Percentiles rank a stretch among this genome's conserved stretches.
Conservation (phyloP, 1,140 invertebrate species). For the Armadillidium nasatum region DNA sequence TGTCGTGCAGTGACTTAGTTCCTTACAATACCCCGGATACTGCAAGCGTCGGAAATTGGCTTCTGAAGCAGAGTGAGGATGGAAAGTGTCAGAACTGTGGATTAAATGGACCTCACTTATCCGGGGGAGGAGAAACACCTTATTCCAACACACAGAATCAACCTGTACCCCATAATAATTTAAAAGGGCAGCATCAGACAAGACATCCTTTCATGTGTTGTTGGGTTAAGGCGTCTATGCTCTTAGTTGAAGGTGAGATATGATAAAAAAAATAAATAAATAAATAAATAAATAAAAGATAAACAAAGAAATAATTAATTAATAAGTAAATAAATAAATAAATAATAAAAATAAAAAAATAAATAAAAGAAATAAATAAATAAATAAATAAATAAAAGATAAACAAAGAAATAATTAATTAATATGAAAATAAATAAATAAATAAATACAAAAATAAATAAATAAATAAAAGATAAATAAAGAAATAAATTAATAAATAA, state of each 20-base stretch:
- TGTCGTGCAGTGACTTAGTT: conserved; percentile 9
- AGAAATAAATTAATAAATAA: too few species aligned
- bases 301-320: too few species aligned
- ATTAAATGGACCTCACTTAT: background rate
- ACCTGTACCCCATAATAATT: background rate
- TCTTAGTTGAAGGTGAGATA: background rate
- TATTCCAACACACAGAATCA: background rate
- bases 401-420: too few species aligned
- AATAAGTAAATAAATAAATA: too few species aligned
- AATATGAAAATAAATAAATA: too few species aligned
- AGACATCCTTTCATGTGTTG: background rate
- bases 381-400: too few species aligned
- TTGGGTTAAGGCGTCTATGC: background rate
- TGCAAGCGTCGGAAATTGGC: background rate
- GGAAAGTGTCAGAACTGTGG: conserved; percentile 3
- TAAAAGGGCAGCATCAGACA: background rate
- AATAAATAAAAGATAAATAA: too few species aligned
- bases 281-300: too few species aligned
- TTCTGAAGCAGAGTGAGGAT: background rate
- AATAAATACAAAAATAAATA: too few species aligned
- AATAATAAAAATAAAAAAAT: too few species aligned
- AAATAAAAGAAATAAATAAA: too few species aligned
- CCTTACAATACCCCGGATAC: conserved; percentile 8
- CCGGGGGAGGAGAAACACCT: background rate
- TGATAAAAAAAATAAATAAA: background rate